Evolutionary conservation across 2,888 invertebrate genomes (phyloP), one percentile per base, ranked within the genome.

Genomic region (Mellilla xanthometata): DNA sequence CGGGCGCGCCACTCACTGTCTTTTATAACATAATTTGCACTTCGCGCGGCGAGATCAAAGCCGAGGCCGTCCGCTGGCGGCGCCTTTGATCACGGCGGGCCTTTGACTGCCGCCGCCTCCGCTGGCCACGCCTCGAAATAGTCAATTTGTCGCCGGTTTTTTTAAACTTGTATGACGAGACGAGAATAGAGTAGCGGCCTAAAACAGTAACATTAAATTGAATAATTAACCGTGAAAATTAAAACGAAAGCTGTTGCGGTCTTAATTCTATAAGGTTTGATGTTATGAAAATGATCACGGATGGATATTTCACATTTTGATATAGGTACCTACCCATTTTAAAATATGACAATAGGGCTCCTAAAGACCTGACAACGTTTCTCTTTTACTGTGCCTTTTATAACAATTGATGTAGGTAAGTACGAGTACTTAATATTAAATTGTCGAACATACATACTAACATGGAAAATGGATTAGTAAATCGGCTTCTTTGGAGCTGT

Each of bases 21-120:
- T 88, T 55, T 87, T 88, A 89, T 87, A 89, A 88, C 87, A 89
- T 90, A 90, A 90, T 90, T 90, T 90, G 90, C 90, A 90, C 89
- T 89, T 88, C 80, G 76, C 73, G 87, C 89, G 88, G 89, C 71
- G 70, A 84, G 81, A 88, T 90, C 89, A 90, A 90, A 89, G 89
- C 71, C 62, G 72, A 38, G 76, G 76, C 80, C 76, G 70, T 68
- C 78, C 78, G 80, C 73, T 76, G 83, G 78, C 89, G 89, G 90
- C 72, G 72, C 81, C 85, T 90, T 90, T 90, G 88, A 90, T 90
- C 88, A 80, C 73, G 65, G 65, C 73, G 74, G 70, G 81, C 85
- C 85, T 87, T 89, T 88, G 85, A 86, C 65, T 71, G 76, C 74
- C 69, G 80, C 87, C 86, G 84, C 84, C 83, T 75, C 78, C 76